These are phyloP conservation scores for Sylvicola cinctus DNA, from an alignment of 2,888 invertebrate genomes.

Conservation along the genomic window DNA sequence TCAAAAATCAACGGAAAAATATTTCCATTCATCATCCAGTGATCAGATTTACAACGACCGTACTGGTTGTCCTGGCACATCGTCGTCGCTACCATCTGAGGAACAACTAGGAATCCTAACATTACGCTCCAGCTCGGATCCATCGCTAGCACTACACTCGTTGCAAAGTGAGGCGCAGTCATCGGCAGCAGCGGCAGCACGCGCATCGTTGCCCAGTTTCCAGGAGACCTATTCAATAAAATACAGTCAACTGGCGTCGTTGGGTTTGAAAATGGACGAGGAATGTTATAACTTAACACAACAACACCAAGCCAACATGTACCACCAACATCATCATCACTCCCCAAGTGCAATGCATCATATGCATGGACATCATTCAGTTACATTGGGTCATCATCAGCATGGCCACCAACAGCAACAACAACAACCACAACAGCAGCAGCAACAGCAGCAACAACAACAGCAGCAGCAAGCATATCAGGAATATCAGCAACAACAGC, in stretches of 20 bases:
- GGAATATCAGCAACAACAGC: not conserved
- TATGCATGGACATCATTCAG: constrained; percentile 19
- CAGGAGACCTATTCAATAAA: constrained; percentile 73
- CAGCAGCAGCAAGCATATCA: not conserved
- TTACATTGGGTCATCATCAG: constrained; percentile 13
- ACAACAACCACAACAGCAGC: constrained; percentile 20
- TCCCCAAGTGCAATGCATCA: constrained; percentile 21
- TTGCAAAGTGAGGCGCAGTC: constrained; percentile 10
- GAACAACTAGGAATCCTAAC: constrained; percentile 18
- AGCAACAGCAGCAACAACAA: not conserved
- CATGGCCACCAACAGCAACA: constrained; percentile 29
- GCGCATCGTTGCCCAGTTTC: constrained; percentile 60
- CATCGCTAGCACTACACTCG: constrained; percentile 21
- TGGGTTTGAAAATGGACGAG: constrained; percentile 69
- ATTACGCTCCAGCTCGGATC: constrained; percentile 24
- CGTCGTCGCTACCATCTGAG: constrained; percentile 10
- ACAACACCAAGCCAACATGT: constrained; percentile 12
- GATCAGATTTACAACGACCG: constrained; percentile 13
- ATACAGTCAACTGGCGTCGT: constrained; percentile 34
- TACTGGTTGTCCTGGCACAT: constrained; percentile 14
- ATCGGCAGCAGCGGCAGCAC: constrained; percentile 15
- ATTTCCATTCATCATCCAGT: constrained; percentile 9
- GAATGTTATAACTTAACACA: constrained; percentile 52
- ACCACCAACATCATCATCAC: constrained; percentile 19
- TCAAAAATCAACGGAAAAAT: not conserved